Evolutionary conservation across 2,113 vertebrate species (phyloP).

Genomic region (Butorides virescens): DNA sequence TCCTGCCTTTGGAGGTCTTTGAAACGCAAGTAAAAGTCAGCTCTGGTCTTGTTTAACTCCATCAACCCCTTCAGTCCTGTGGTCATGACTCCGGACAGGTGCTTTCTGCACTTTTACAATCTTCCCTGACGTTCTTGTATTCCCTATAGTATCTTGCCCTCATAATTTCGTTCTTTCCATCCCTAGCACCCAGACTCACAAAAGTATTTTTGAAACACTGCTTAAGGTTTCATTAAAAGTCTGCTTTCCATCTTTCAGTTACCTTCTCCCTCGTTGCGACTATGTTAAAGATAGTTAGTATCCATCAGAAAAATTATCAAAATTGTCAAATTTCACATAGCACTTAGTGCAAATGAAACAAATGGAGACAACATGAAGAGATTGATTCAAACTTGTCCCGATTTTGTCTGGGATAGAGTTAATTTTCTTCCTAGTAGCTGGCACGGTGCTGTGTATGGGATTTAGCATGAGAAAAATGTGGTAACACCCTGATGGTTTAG

Average conservation of each 20-base stretch:
- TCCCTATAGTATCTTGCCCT: neutral
- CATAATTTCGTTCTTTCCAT: neutral
- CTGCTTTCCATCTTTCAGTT: neutral
- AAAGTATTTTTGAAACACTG: neutral
- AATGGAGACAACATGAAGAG: neutral
- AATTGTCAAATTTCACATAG: neutral
- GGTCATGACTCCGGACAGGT: neutral
- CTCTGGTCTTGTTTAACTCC: neutral
- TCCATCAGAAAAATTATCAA: neutral
- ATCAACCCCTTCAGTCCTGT: neutral
- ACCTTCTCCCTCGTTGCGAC: neutral
- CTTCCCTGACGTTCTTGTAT: neutral
- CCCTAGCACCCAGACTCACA: neutral
- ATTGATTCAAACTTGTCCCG: neutral
- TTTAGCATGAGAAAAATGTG: too few species aligned
- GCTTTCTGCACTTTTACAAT: neutral
- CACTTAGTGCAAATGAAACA: neutral
- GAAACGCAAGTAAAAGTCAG: neutral
- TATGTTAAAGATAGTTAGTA: neutral
- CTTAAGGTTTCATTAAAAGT: neutral
- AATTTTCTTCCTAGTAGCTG: too few species aligned
- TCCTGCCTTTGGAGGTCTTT: neutral
- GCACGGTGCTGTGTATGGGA: too few species aligned
- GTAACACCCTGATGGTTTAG: too few species aligned
- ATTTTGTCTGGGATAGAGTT: too few species aligned